Evolutionary conservation across 2,888 invertebrate species (phyloP).

Genomic region (Atethmia centrago): DNA sequence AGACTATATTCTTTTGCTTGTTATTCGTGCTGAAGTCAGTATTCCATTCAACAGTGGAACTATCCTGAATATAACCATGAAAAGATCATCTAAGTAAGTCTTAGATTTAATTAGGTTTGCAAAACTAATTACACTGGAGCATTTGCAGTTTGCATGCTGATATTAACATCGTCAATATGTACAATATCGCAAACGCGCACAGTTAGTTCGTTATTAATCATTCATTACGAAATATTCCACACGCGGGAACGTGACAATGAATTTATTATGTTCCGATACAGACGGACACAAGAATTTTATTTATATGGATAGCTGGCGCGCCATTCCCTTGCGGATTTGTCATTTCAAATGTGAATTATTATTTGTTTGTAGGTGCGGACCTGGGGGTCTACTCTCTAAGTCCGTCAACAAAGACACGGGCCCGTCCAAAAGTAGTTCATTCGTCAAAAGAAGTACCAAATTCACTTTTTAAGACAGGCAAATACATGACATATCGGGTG

Average conservation of each 20-base stretch:
- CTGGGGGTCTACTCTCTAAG: too few species aligned
- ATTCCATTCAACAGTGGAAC: neutral
- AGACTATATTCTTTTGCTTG: neutral
- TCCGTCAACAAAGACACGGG: too few species aligned
- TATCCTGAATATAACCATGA: neutral
- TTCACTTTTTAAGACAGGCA: too few species aligned
- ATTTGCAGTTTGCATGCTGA: neutral
- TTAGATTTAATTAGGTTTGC: too few species aligned
- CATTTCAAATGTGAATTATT: constrained; percentile 40
- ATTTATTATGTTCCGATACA: constrained; percentile 75
- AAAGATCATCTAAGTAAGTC: neutral
- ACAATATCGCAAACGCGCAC: constrained; percentile 36
- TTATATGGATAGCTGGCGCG: constrained; percentile 75
- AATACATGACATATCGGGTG: too few species aligned
- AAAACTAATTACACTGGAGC: constrained; percentile 3
- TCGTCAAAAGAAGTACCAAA: too few species aligned
- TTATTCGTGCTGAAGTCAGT: neutral
- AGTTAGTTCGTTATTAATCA: constrained; percentile 64
- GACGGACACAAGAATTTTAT: constrained; percentile 71
- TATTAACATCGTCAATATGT: constrained; percentile 13
- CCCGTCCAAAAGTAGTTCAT: too few species aligned
- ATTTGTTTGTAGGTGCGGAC: constrained; percentile 21
- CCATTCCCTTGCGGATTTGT: constrained; percentile 62
- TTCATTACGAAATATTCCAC: constrained; percentile 73
- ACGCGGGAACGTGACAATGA: constrained; percentile 73